Evolutionary conservation across 1,140 invertebrate genomes (phyloP).

Genomic region (Aradophagus sp.): DNA sequence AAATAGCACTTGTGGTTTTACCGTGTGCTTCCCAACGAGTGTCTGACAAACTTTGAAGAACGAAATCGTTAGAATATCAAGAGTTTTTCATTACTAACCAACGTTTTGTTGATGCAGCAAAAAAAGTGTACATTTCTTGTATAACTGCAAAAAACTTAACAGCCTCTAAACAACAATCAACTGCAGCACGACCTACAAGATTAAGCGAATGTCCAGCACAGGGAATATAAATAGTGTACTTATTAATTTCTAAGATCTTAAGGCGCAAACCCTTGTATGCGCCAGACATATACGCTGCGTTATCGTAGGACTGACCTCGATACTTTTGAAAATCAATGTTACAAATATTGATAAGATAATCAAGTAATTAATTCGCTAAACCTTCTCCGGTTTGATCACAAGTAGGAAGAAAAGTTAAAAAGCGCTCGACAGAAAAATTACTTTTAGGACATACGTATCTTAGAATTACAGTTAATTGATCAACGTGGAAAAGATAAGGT

Average conservation of each 20-base stretch:
- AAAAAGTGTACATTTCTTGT: too few species aligned
- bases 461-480: slow-evolving; percentile 13
- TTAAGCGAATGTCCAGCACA: slow-evolving; percentile 33
- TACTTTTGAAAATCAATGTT: slow-evolving; percentile 42
- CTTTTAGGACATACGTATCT: slow-evolving; percentile 12
- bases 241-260: background rate
- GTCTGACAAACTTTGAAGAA: too few species aligned
- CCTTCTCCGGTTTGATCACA: slow-evolving; percentile 10
- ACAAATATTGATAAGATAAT: slow-evolving; percentile 4
- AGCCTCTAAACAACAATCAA: slow-evolving; percentile 9
- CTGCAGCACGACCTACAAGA: slow-evolving; percentile 17
- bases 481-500: slow-evolving; percentile 10
- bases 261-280: slow-evolving; percentile 34
- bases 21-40: too few species aligned
- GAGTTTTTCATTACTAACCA: too few species aligned
- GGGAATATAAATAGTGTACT: slow-evolving; percentile 1
- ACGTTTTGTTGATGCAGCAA: too few species aligned
- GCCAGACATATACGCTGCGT: slow-evolving; percentile 56
- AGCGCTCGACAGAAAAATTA: slow-evolving; percentile 1
- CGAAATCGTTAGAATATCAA: too few species aligned
- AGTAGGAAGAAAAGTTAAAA: slow-evolving; percentile 18
- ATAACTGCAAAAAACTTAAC: too few species aligned
- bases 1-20: too few species aligned
- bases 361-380: slow-evolving; percentile 9
- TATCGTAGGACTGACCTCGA: slow-evolving; percentile 62